Base-by-base conservation (phyloP, 2,113 vertebrate species). In the Emydura subglobosa region DNA sequence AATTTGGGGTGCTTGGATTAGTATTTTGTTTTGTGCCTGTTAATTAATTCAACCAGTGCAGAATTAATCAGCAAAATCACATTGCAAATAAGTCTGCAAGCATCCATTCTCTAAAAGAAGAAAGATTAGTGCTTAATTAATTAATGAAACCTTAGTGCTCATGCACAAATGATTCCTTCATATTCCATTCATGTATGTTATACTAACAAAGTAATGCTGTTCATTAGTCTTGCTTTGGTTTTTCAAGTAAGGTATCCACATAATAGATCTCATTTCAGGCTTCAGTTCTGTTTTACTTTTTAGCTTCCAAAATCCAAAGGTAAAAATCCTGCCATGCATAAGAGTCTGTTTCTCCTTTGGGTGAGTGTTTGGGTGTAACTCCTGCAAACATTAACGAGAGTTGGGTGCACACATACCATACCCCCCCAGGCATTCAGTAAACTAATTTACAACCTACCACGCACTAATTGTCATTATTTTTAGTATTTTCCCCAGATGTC, bases 391-490 rank as follows among this genome's bases (percentile, higher is more conserved):
- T 83, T 87, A 90, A 88, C 4, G 10, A 22, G n/a, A 49, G n/a
- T 2, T 31, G 24, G 0, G 0, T 14, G 61, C 10, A 50, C 2
- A 19, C 1, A 42, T 13, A 17, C 10, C 47, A 17, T 2, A 24
- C 24, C 5, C 4, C 47, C 19, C 78, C 0, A 5, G 1, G 72
- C 4, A 78, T 13, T 78, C 74, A 78, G 74, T 2, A 16, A 42
- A 44, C 1, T 89, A 21, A 84, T 87, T 29, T 34, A 6, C 39
- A 7, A 14, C 31, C 74, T 61, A 44, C 14, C 19, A 57, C 53
- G 49, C 21, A 31, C 21, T 29, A 10, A 9, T 79, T 61, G 59
- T 57, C 4, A 78, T 19, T 65, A 65, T 78, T 94, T 95, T 95
- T 79, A 82, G 3, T 55, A 79, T 87, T 19, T 3, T 3, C 2